Evolutionary conservation across 2,113 vertebrate species (phyloP), one percentile per base, ranked within the genome.

Genomic region (Podarcis muralis): DNA sequence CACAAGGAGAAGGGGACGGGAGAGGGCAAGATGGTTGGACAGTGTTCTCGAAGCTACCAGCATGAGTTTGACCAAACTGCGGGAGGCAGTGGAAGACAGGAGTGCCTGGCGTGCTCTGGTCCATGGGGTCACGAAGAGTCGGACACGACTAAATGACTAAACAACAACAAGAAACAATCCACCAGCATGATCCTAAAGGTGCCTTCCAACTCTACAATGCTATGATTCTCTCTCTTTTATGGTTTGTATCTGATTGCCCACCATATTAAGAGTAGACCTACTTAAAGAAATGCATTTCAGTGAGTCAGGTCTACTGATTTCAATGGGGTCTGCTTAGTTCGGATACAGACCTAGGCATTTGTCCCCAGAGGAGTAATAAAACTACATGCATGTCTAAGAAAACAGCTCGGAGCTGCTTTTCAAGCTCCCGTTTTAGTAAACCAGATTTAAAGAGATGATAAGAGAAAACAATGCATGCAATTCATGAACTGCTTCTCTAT

Each of bases 391-490:
- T 71, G 78, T 59, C 66, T 30, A 25, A 68, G 59, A 43, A 75
- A 88, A 66, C 4, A 82, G 57, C 84, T 78, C 86, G 35, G 91
- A 91, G 87, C 62, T 86, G 85, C 74, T 88, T 57, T 87, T 87
- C 88, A 23, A 87, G 88, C n/a, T 79, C 68, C 35, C 6, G 15
- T 88, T 80, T 87, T 78, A 81, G 72, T 87, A 86, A 83, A 87
- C 62, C 76, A 65, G 84, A 87, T 65, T 90, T n/a, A 40, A 90
- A 65, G 80, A 88, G 93, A 89, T 3, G 30, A 65, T 8, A 93
- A 93, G 92, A 94, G 92, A 40, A 88, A 88, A 76, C 53, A 88
- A 86, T 35, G 0, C 35, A 91, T 16, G 91, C 5, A 59, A 66
- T 66, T 62, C 30, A 89, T 79, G 62, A 22, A 90, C 69, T 78